Evolutionary conservation across 2,888 invertebrate genomes (phyloP).

Genomic region (Heliconius aoede): DNA sequence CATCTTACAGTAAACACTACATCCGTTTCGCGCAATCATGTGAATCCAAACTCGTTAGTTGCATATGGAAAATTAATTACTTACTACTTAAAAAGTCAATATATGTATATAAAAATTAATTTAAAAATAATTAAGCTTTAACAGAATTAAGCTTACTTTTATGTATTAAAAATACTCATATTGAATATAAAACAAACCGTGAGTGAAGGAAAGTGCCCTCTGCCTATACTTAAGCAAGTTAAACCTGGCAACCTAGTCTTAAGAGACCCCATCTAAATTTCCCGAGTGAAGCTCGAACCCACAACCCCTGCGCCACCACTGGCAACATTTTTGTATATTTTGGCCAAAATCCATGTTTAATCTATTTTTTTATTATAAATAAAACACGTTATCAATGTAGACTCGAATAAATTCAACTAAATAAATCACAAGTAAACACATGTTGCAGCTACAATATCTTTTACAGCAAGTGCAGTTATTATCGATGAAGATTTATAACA

Average conservation of each 20-base stretch:
- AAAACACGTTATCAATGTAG: neutral
- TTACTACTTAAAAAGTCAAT: neutral
- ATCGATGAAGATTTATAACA: constrained; percentile 76
- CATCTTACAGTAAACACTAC: constrained; percentile 57
- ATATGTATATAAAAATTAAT: neutral
- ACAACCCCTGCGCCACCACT: too few relatives aligned
- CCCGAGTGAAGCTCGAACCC: too few relatives aligned
- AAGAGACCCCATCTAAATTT: too few relatives aligned
- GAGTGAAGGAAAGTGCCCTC: too few relatives aligned
- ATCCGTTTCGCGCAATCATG: constrained; percentile 62
- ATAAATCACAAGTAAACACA: constrained; percentile 69
- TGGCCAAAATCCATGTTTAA: too few relatives aligned
- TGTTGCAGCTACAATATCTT: constrained; percentile 68
- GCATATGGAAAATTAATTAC: constrained; percentile 45
- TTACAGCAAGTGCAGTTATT: constrained; percentile 79
- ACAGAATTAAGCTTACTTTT: too few relatives aligned
- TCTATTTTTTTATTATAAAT: neutral
- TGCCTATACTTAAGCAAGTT: too few relatives aligned
- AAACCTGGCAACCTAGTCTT: too few relatives aligned
- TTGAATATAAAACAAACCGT: too few relatives aligned
- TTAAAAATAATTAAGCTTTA: neutral
- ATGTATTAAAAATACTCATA: too few relatives aligned
- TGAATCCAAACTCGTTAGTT: constrained; percentile 44
- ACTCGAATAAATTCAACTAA: constrained; percentile 34
- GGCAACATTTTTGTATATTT: neutral